Evolutionary conservation across 2,113 vertebrate species (phyloP), one percentile per base, ranked within the genome.

Genomic region (Synodontis membranacea): DNA sequence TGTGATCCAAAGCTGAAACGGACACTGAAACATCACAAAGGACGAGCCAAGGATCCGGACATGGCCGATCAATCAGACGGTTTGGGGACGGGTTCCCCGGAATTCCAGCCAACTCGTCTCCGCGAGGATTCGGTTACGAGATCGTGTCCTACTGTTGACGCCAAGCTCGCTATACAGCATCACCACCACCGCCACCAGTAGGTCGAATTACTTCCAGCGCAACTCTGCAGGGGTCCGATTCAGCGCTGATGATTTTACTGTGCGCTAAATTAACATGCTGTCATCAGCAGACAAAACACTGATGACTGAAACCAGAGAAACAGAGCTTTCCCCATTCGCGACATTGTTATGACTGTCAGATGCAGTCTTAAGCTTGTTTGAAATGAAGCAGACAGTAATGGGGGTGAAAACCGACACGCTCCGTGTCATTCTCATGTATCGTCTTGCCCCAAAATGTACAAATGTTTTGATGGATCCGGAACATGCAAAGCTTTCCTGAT

Each of bases 271-370:
- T 72, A 74, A 86, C 50, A 31, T 25, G 0, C 34, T 80, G 84
- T 86, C 84, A 72, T 44, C 56, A 23, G 46, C 39, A 58, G 78
- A 81, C 54, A 1, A 58, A 72, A 82, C 64, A 10, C 28, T 19
- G 68, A 60, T 82, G 85, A 82, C 78, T 60, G 50, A 86, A 86
- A 72, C 48, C 85, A 75, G 85, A 86, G 80, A 48, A 86, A 74
- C 52, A 10, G 34, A 54, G 60, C 39, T 28, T 28, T 81, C 79
- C 12, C 78, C 66, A 74, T 60, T 86, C 52, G 60, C 12, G 39
- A 68, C 75, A 50, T 50, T 82, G 85, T 75, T 86, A 82, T 75
- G 54, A 82, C 79, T 80, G 75, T 82, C 66, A 86, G 79, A 82
- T 70, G 37, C 78, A 60, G 56, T 50, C 48, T 46, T 72, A 58